Base-by-base conservation (phyloP, 2,113 vertebrate genomes). In the Perca schrenkii region DNA sequence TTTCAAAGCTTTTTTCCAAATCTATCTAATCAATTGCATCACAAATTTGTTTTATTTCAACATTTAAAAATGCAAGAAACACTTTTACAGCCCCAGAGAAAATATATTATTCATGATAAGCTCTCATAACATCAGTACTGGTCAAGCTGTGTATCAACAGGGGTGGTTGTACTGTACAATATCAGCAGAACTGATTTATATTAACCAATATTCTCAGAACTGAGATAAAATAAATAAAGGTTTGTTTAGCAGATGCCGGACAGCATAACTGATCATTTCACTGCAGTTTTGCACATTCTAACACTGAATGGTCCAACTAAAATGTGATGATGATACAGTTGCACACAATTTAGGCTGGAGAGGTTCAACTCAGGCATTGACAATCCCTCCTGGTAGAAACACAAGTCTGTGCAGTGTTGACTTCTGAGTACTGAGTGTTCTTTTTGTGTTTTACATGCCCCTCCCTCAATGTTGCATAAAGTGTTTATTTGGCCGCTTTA, bases 401-500 rank as follows among this genome's bases (percentile, higher is more conserved):
- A 50, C 43, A 31, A 13, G 57, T 57, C 61, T 75, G 25, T 83
- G 43, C 22, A 43, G 40, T 71, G 63, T 77, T 77, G 76, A 75
- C 73, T 62, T 69, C 69, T 70, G 61, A 70, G 68, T 60, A 13
- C 61, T 28, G 12, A 63, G 47, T 70, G 58, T 62, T 74, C 54
- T 80, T 52, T 61, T 47, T 75, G 65, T 88, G 69, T 46, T 47
- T 19, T 40, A 66, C 70, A 74, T 31, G 57, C 54, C 50, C 60
- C 43, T 84, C 66, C 69, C 46, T 61, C 22, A 3, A 56, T 81
- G 63, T 77, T 72, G 17, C 68, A 49, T 68, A 40, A 70, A 70
- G 58, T 65, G 21, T 82, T 86, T 72, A 62, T 76, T 61, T 68
- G 73, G 71, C 52, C 8, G 25, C 36, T 72, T 62, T 64, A 58